Base-by-base conservation (phyloP, 2,888 invertebrate genomes). In the Heliconius ismenius region DNA sequence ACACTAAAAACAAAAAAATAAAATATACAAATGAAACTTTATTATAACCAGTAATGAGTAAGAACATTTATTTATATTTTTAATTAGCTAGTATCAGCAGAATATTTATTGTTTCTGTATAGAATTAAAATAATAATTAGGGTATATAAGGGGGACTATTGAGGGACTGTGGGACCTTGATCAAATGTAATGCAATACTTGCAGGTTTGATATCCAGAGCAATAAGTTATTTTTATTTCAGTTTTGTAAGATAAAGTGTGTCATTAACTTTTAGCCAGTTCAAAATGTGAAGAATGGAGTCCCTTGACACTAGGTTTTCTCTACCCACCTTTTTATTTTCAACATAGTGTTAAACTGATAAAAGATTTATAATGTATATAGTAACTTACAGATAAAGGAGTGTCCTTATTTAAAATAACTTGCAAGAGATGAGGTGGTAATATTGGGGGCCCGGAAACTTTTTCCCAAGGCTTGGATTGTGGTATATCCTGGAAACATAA, bases 391-490 rank as follows among this genome's bases (percentile, higher is more conserved):
- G 98, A 98, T 79, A 98, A 94, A 76, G 99, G 99, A 73, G 99
- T 99, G 89, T 99, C 99, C 92, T 99, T 99, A 90, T 99, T 99
- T 69, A 99, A 95, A 87, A 99, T 99, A 86, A 99, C 99, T 96
- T 99, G 99, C 75, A 99, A 95, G 76, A 99, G 95, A 95, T 99
- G 99, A 39, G 99, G 99, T 58, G 99, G 99, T 84, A 99, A 94
- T 84, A 99, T 97, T 24, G 99, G 99, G 43, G 99, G 99, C 0
- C 98, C 98, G 75, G 97, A 96, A 69, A 97, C 96, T 91, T 98
- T 98, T 87, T 98, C 98, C 97, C 98, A 98, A 3, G 98, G 98
- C 86, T 98, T 98, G 64, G 97, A 96, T 77, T 97, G 96, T 60
- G 99, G 99, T 84, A 99, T 97, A 86, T 98, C 98, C 95, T 97